These are phyloP conservation scores for Philereme vetulata DNA, from an alignment of 2,888 invertebrate genomes.

Conservation along the genomic window DNA sequence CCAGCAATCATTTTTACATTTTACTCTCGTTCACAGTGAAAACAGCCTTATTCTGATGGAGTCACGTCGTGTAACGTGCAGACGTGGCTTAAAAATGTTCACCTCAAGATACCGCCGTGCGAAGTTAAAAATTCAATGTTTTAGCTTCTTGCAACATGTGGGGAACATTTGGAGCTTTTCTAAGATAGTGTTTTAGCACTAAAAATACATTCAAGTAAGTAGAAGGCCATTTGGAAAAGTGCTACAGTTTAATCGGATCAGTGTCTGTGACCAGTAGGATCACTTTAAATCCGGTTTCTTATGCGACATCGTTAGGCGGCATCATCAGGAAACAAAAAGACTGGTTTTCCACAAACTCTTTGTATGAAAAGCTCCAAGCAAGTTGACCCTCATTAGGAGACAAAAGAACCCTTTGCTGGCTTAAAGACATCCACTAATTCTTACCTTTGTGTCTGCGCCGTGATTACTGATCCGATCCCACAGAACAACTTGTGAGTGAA, in stretches of 20 bases:
- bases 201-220: not conserved
- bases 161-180: constrained; percentile 16
- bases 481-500: constrained; percentile 2
- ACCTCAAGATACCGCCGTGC: constrained; percentile 49
- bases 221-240: not conserved
- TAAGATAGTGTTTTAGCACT: constrained; percentile 11
- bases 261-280: not conserved
- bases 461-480: constrained; percentile 48
- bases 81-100: constrained; percentile 63
- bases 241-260: constrained; percentile 1
- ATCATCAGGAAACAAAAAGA: constrained; percentile 40
- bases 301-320: constrained; percentile 37
- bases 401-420: constrained; percentile 55
- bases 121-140: constrained; percentile 69
- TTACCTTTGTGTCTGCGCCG: constrained; percentile 42
- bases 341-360: constrained; percentile 47
- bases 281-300: constrained; percentile 16
- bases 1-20: constrained; percentile 36
- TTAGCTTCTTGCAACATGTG: constrained; percentile 44
- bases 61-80: constrained; percentile 57
- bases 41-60: constrained; percentile 48
- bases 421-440: constrained; percentile 55
- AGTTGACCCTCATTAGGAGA: constrained; percentile 62
- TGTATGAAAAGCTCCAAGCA: constrained; percentile 48
- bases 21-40: constrained; percentile 40